These are phyloP conservation scores for Parauchenoglanis punctatus DNA, from an alignment of 2,797 vertebrate genomes.

Conservation along the genomic window DNA sequence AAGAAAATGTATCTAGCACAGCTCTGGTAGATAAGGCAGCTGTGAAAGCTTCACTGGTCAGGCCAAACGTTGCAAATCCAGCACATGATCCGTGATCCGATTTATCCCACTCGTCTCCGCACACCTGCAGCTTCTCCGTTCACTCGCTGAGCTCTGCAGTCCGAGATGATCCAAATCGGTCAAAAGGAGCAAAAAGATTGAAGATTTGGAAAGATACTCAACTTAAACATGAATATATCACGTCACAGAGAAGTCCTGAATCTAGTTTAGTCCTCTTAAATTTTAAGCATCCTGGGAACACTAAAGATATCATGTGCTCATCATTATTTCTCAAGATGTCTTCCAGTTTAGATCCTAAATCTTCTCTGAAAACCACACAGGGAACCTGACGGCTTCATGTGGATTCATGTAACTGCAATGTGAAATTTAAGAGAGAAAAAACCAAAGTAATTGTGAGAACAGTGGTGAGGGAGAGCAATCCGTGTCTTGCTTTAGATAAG, in stretches of 20 bases:
- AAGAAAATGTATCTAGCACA: not conserved
- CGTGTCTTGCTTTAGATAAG: slow-evolving; percentile 20
- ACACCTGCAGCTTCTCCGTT: not conserved
- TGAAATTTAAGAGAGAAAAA: not conserved
- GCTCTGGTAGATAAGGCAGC: slow-evolving; percentile 60
- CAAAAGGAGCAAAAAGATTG: not conserved
- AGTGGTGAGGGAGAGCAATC: slow-evolving; percentile 25
- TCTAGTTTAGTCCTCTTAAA: slow-evolving; percentile 27
- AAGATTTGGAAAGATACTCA: not conserved
- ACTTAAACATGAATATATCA: not conserved
- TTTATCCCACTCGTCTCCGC: not conserved
- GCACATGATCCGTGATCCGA: not conserved
- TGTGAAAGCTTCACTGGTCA: slow-evolving; percentile 25
- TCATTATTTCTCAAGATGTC: slow-evolving; percentile 45
- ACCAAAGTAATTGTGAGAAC: not conserved
- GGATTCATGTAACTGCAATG: not conserved
- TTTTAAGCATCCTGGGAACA: slow-evolving; percentile 35
- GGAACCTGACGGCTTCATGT: not conserved
- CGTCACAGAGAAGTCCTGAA: not conserved
- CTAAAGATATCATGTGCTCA: not conserved
- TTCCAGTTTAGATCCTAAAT: slow-evolving; percentile 31
- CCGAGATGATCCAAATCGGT: not conserved
- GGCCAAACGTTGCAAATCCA: slow-evolving; percentile 43
- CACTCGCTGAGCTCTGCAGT: not conserved
- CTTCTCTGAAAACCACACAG: not conserved